Conservation (phyloP, 2,888 invertebrate genomes). For the Schizotus pectinicornis region DNA sequence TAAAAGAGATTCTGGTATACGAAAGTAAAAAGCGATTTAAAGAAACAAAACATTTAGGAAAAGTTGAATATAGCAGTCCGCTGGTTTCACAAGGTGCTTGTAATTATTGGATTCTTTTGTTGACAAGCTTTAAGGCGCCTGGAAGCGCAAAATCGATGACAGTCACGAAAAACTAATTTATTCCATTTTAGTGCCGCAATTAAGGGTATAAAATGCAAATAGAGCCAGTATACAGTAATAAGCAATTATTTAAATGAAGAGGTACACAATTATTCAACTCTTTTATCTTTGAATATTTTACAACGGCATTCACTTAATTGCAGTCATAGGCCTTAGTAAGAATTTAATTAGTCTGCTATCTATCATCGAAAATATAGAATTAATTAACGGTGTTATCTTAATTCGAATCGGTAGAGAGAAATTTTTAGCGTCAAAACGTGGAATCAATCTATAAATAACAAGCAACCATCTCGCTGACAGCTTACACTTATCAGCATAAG, state of each 20-base stretch:
- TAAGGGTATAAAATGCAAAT: slow-evolving; percentile 45
- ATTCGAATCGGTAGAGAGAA: slow-evolving; percentile 11
- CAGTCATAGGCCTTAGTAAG: slow-evolving; percentile 14
- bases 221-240: slow-evolving; percentile 24
- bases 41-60: too few species aligned
- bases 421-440: slow-evolving; percentile 18
- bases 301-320: slow-evolving; percentile 41
- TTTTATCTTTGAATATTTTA: slow-evolving; percentile 43
- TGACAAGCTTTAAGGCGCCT: too few species aligned
- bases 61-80: too few species aligned
- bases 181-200: slow-evolving; percentile 30
- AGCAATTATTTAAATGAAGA: slow-evolving; percentile 43
- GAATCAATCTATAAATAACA: slow-evolving; percentile 15
- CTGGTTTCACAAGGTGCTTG: too few species aligned
- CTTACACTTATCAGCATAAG: too few species aligned
- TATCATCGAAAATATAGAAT: slow-evolving; percentile 22
- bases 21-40: too few species aligned
- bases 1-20: too few species aligned
- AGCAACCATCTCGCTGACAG: too few species aligned
- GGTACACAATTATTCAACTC: slow-evolving; percentile 40
- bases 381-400: slow-evolving; percentile 22
- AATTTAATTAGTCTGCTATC: slow-evolving; percentile 25
- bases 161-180: not conserved
- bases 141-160: too few species aligned
- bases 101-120: too few species aligned